A percentile compares a stretch with the other conserved stretches of the same genome.
phyloP scores from a whole-genome alignment of 1,140 invertebrate genomes.

The Stegodyphus dumicola region DNA sequence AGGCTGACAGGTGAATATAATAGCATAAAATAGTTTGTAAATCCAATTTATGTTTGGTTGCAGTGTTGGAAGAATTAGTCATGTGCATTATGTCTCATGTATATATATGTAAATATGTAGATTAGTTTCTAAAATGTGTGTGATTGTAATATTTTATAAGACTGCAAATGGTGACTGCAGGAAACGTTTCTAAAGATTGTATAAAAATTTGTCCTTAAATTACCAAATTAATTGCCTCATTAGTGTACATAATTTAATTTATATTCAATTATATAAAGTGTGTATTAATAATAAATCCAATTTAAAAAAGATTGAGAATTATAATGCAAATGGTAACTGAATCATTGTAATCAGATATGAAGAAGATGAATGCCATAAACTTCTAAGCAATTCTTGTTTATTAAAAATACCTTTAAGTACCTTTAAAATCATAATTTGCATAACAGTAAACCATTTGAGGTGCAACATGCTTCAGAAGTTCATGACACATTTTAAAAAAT shows the following conservation, averaged over 20 bases:
- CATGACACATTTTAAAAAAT: no score
- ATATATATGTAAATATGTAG: conserved; percentile 57
- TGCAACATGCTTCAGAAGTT: no score
- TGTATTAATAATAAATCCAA: not conserved
- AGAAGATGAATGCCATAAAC: no score
- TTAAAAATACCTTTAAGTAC: no score
- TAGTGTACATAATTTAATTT: not conserved
- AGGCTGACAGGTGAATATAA: not conserved
- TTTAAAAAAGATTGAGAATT: not conserved
- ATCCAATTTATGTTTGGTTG: not conserved
- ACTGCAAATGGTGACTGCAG: conserved; percentile 4
- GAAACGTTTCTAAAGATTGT: not conserved
- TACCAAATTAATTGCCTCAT: not conserved
- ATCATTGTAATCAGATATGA: no score
- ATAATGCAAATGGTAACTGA: no score
- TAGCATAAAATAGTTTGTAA: not conserved
- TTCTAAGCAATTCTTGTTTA: no score
- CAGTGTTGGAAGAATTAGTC: conserved; percentile 7
- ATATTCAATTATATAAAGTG: not conserved
- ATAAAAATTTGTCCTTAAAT: not conserved
- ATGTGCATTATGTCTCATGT: conserved; percentile 41
- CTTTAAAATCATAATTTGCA: no score
- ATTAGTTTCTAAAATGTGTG: conserved; percentile 19
- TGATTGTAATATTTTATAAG: conserved; percentile 52
- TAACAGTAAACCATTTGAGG: no score